Evolutionary conservation across 2,797 vertebrate genomes (phyloP).

Genomic region (Enteromius anoplus): DNA sequence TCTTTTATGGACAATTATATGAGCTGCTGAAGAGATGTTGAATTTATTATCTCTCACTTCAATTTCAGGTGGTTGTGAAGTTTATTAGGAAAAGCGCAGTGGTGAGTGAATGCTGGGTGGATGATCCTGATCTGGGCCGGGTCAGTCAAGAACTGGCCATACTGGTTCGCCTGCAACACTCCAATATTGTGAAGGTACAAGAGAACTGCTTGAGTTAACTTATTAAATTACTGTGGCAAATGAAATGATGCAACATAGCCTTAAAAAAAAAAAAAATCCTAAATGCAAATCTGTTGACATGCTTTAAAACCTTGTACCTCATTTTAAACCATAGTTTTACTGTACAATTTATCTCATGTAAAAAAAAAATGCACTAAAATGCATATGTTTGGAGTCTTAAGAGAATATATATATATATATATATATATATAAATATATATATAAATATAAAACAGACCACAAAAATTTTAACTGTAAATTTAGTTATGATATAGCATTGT

Average conservation of each 20-base stretch:
- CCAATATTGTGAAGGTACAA: constrained; percentile 88
- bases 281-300: not conserved
- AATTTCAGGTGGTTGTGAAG: constrained; percentile 87
- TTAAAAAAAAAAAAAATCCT: not conserved
- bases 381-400: no score
- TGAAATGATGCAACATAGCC: not conserved
- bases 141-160: constrained; percentile 92
- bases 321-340: not conserved
- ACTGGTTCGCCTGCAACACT: constrained; percentile 84
- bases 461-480: no score
- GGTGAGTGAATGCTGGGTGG: constrained; percentile 89
- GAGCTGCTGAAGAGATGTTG: constrained; percentile 14
- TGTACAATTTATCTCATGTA: not conserved
- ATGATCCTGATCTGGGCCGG: constrained; percentile 85
- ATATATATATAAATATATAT: no score
- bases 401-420: no score
- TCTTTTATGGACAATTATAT: constrained; percentile 16
- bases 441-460: no score
- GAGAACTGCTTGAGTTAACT: not conserved
- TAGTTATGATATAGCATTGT: no score
- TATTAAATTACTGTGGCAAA: not conserved
- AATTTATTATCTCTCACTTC: constrained; percentile 22
- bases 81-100: constrained; percentile 92
- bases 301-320: not conserved
- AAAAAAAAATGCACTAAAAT: not conserved